Percentiles rank a stretch among this genome's conserved stretches.
These are phyloP conservation scores for Sebastolobus alascanus DNA, from an alignment of 2,797 vertebrate genomes.

Conservation along the genomic window DNA sequence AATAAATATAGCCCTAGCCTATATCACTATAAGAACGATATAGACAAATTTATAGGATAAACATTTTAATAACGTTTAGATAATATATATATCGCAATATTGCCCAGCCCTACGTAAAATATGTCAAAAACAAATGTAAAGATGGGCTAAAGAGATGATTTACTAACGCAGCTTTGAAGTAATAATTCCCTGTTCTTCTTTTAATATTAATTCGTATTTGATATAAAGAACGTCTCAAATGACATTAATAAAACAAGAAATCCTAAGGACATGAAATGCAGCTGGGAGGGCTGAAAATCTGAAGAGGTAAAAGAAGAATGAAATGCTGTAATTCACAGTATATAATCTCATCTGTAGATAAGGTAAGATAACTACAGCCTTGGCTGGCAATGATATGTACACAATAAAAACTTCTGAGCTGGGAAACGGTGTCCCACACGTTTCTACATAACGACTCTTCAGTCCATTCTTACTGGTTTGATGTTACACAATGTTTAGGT, in stretches of 20 bases:
- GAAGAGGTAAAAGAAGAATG: not conserved
- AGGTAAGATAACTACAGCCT: not conserved
- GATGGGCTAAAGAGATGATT: not conserved
- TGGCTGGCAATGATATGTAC: not conserved
- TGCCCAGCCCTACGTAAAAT: not conserved
- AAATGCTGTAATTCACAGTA: not conserved
- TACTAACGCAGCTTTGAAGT: not conserved
- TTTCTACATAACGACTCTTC: slow-evolving; percentile 15
- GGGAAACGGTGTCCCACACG: slow-evolving; percentile 1
- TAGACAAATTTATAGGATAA: too few species aligned
- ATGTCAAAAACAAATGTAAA: not conserved
- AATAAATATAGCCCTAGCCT: too few species aligned
- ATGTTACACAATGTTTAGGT: slow-evolving; percentile 35
- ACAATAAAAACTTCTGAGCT: not conserved
- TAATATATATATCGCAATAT: too few species aligned
- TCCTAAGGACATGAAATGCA: not conserved
- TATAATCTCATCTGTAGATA: not conserved
- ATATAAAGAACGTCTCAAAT: not conserved
- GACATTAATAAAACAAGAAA: not conserved
- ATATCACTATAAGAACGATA: too few species aligned
- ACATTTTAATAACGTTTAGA: too few species aligned
- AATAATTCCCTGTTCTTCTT: not conserved
- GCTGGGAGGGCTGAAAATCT: not conserved
- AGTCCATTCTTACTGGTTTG: not conserved
- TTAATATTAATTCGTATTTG: not conserved